These are phyloP conservation scores for Thelaira solivaga DNA, from an alignment of 2,888 invertebrate species.

Conservation along the genomic window DNA sequence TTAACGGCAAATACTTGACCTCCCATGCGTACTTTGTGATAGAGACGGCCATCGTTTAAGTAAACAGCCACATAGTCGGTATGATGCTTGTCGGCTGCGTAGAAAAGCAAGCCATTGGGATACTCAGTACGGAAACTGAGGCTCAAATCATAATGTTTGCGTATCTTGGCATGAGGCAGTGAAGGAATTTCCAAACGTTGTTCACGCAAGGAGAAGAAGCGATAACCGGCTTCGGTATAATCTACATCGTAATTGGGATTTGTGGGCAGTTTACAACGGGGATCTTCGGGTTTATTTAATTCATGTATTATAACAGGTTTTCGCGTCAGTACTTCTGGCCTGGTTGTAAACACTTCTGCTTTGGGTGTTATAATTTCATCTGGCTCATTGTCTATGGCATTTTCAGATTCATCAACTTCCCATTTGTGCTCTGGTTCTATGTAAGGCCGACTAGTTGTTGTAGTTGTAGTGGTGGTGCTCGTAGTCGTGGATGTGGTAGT, in stretches of 20 bases:
- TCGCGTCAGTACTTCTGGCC: slow-evolving; percentile 66
- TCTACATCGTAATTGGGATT: slow-evolving; percentile 74
- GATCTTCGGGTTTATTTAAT: slow-evolving; percentile 71
- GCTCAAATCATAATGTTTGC: slow-evolving; percentile 84
- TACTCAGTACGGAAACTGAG: slow-evolving; percentile 85
- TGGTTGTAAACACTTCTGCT: slow-evolving; percentile 28
- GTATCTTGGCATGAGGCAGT: slow-evolving; percentile 80
- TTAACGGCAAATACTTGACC: slow-evolving; percentile 80
- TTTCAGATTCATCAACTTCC: slow-evolving; percentile 60
- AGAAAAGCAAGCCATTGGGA: slow-evolving; percentile 90
- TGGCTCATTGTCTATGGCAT: slow-evolving; percentile 52
- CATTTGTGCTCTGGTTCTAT: slow-evolving; percentile 59
- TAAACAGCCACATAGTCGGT: slow-evolving; percentile 86
- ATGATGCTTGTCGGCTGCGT: slow-evolving; percentile 82
- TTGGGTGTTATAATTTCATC: slow-evolving; percentile 54
- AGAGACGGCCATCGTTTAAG: slow-evolving; percentile 85
- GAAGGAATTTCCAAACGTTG: slow-evolving; percentile 85
- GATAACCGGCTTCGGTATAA: slow-evolving; percentile 72
- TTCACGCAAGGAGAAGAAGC: slow-evolving; percentile 78
- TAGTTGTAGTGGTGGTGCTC: slow-evolving; percentile 66
- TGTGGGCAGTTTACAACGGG: slow-evolving; percentile 72
- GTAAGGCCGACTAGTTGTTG: slow-evolving; percentile 53
- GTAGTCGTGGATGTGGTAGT: slow-evolving; percentile 70
- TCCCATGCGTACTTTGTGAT: slow-evolving; percentile 82
- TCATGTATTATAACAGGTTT: slow-evolving; percentile 62